Evolutionary conservation across 2,888 invertebrate species (phyloP).

Genomic region (Heliconius aoede): DNA sequence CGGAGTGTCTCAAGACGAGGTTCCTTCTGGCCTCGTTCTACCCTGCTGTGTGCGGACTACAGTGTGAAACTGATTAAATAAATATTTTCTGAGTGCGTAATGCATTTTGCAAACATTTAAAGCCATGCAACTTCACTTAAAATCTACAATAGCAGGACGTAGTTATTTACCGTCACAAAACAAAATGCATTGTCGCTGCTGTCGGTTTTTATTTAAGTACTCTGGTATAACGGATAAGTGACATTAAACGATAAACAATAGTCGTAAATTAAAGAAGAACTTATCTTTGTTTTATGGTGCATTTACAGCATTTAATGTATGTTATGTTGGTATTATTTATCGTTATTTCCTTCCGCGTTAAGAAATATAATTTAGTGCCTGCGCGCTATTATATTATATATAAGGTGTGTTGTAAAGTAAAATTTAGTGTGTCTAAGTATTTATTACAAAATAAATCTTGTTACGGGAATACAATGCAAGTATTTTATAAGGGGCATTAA

Average conservation of each 20-base stretch:
- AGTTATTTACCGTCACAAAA: slow-evolving; percentile 22
- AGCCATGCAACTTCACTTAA: background rate
- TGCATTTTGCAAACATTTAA: slow-evolving; percentile 9
- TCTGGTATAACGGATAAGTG: slow-evolving; percentile 27
- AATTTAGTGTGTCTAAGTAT: slow-evolving; percentile 1
- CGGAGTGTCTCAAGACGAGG: no score
- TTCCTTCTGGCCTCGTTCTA: no score
- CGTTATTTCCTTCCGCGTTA: slow-evolving; percentile 19
- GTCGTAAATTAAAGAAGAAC: slow-evolving; percentile 40
- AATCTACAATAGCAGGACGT: slow-evolving; percentile 22
- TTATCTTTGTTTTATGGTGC: slow-evolving; percentile 30
- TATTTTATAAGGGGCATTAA: slow-evolving; percentile 18
- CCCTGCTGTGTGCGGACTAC: no score
- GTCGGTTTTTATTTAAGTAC: slow-evolving; percentile 37
- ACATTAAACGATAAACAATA: slow-evolving; percentile 35
- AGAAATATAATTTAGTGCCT: slow-evolving; percentile 17
- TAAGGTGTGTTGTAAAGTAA: background rate
- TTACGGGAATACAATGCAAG: background rate
- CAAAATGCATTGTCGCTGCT: slow-evolving; percentile 31
- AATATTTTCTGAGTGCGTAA: slow-evolving; percentile 11
- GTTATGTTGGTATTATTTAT: slow-evolving; percentile 1
- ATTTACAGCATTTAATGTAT: slow-evolving; percentile 11
- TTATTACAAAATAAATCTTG: slow-evolving; percentile 4
- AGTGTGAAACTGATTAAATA: no score
- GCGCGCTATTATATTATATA: background rate